Evolutionary conservation across 2,888 invertebrate species (phyloP).

Genomic region (Hecatera dysodea): DNA sequence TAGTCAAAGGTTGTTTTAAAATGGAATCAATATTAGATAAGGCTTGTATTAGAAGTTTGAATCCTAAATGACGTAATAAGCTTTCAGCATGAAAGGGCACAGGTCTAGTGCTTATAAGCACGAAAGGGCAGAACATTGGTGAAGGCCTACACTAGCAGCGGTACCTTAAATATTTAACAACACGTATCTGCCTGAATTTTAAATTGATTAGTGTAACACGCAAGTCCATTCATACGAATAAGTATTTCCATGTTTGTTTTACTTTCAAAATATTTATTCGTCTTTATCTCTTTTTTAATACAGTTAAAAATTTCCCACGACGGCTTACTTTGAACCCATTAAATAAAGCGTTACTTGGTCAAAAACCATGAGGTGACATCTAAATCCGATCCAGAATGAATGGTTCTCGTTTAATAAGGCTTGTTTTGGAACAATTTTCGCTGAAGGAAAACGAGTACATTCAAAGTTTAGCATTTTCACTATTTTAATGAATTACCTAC

Average conservation of each 20-base stretch:
- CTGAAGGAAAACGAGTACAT: no score
- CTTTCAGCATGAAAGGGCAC: constrained; percentile 7
- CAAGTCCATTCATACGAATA: not conserved
- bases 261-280: no score
- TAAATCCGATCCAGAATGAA: no score
- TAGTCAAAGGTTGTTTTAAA: not conserved
- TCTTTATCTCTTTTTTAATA: no score
- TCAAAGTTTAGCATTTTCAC: no score
- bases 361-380: no score
- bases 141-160: not conserved
- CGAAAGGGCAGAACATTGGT: not conserved
- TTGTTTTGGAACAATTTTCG: no score
- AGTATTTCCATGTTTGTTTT: not conserved
- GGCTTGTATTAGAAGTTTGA: not conserved
- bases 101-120: not conserved
- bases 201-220: not conserved
- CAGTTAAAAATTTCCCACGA: no score
- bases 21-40: not conserved
- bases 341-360: no score
- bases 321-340: no score
- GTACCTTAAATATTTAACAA: not conserved
- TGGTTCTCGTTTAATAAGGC: no score
- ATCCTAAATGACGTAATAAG: not conserved
- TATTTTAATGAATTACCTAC: no score
- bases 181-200: not conserved